Base-by-base conservation (phyloP, 2,797 vertebrate genomes). In the Steatocranus sp. region DNA sequence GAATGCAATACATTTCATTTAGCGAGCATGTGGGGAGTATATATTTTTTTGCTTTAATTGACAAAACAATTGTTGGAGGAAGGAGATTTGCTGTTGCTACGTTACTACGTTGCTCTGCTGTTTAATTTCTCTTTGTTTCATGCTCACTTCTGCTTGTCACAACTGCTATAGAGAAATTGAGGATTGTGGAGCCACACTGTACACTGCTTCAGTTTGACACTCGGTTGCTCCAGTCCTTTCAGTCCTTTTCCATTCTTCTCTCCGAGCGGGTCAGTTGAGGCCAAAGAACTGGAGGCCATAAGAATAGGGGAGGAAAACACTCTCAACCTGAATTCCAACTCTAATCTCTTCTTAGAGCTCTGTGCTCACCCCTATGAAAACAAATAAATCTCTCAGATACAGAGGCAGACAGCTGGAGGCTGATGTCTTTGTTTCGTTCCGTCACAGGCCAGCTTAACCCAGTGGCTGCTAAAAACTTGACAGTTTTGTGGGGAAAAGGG, bases 311-410 rank as follows among this genome's bases (percentile, higher is more conserved):
- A 78, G 80, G 78, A 81, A 89, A 87, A 91, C 17, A 32, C 78
- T 87, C 34, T 66, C 66, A 87, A 78, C 75, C 81, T 82, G 86
- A 88, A 92, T 91, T 88, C 80, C 68, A 77, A 32, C 76, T 83
- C 66, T 91, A 90, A 93, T 92, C 91, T 92, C 58, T 82, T 87
- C 75, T 61, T 74, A 41, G 70, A 76, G 78, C 85, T 80, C 85
- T 79, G 68, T 68, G 73, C 75, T 90, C 56, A 79, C 25, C 68
- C 80, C 68, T 80, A 17, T 61, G 81, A 86, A 91, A 91, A 81
- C 82, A 90, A 89, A 93, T 86, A 84, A 83, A 91, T 89, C 86
- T 85, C 81, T 87, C 66, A 83, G 68, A 85, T 83, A 82, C 23
- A 77, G 78, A 79, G 48, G 49, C 78, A 79, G 85, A 86, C 90